Evolutionary conservation across 2,888 invertebrate genomes (phyloP), one percentile per base, ranked within the genome.

Genomic region (Amiota mariae): DNA sequence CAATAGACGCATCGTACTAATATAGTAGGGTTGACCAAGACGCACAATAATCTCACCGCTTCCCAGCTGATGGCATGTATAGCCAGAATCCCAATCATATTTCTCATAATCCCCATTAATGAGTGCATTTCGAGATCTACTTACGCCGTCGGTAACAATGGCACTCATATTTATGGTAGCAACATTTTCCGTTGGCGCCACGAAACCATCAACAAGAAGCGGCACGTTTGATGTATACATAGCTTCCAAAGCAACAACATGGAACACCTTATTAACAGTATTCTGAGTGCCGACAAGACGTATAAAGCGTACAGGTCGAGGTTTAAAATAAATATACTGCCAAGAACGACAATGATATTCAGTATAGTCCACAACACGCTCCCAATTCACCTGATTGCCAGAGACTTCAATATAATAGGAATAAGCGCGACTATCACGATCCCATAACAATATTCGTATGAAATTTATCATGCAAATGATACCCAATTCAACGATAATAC

Each of bases 51-150:
- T 98, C 81, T 96, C 94, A 74, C 99, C 98, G 80, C 96, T 95
- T 81, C 97, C 97, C 76, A 97, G 91, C 91, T 98, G 98, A 91
- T 98, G 98, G 90, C 98, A 98, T 6, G 98, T 98, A 90, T 98
- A 99, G 77, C 98, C 98, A 72, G 96, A 96, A 91, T 99, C 99
- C 98, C 98, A 99, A 91, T 99, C 98, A 90, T 99, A 99, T 91
- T 96, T 95, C 85, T 94, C 93, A 72, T 94, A 96, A 90, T 99
- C 97, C 13, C 99, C 99, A 92, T 99, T 98, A 75, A 99, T 92
- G 12, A 99, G 92, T 0, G 98, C 96, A 92, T 99, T 98, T 79
- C 98, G 93, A 66, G 95, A 95, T 12, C 99, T 95, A 86, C 94
- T 94, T 76, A 99, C 99, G 74, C 99, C 99, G 91, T 99, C 99